Conservation (phyloP, 2,888 invertebrate species). For the Ectemnius continuus region DNA sequence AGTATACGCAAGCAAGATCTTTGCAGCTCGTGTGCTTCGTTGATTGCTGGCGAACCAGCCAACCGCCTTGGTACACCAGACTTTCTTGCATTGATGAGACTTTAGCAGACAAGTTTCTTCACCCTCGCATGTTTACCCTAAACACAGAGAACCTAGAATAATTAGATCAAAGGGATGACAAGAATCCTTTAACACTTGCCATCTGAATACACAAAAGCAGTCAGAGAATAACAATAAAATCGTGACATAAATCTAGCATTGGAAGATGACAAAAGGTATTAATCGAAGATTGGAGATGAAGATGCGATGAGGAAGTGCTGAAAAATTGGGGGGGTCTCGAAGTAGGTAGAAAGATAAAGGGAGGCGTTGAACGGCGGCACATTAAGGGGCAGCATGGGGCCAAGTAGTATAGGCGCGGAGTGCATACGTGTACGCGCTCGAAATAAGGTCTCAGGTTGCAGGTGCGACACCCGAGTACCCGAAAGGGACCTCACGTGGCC, state of each 20-base stretch:
- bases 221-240: background rate
- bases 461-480: slow-evolving; percentile 68
- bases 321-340: background rate
- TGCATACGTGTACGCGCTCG: slow-evolving; percentile 36
- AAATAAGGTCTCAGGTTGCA: slow-evolving; percentile 70
- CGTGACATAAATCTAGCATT: background rate
- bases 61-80: too few relatives aligned
- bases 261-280: background rate
- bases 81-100: too few relatives aligned
- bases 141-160: background rate
- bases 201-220: too few relatives aligned
- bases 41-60: background rate
- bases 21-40: slow-evolving; percentile 31
- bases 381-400: slow-evolving; percentile 23
- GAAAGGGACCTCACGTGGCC: slow-evolving; percentile 64
- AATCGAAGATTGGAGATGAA: background rate
- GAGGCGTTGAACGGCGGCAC: background rate
- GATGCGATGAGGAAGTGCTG: background rate
- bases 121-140: too few relatives aligned
- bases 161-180: background rate
- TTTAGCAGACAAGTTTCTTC: background rate
- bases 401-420: too few relatives aligned
- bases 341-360: background rate
- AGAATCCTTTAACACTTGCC: background rate
- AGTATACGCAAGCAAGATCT: slow-evolving; percentile 38